Conservation (phyloP, 2,797 vertebrate species). For the Micropoecilia bifurca region DNA sequence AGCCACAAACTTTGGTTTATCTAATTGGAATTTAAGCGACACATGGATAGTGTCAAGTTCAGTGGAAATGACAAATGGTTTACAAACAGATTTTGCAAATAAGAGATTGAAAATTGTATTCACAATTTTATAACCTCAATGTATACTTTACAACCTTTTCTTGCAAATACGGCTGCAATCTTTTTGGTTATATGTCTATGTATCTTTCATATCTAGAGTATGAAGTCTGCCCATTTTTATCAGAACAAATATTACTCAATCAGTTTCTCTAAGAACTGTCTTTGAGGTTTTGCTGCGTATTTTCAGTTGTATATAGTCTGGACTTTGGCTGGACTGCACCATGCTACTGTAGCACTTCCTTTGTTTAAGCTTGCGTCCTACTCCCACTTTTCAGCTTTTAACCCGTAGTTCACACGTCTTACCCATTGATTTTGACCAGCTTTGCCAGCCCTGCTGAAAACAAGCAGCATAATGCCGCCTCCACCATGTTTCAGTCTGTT, state of each 20-base stretch:
- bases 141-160: neutral
- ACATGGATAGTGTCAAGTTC: neutral
- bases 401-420: neutral
- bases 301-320: neutral
- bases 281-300: neutral
- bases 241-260: neutral
- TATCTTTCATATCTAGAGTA: neutral
- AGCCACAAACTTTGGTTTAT: neutral
- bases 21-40: neutral
- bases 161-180: neutral
- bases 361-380: neutral
- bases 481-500: neutral
- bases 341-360: neutral
- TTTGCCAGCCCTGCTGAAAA: neutral
- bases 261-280: neutral
- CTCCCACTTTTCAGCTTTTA: neutral
- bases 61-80: neutral
- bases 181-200: neutral
- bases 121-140: neutral
- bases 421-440: neutral
- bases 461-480: neutral
- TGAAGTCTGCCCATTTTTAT: neutral
- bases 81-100: neutral
- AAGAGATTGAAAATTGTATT: neutral
- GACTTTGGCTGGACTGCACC: neutral